Base-by-base conservation (phyloP, 2,888 invertebrate species). In the Lacanobia oleracea region DNA sequence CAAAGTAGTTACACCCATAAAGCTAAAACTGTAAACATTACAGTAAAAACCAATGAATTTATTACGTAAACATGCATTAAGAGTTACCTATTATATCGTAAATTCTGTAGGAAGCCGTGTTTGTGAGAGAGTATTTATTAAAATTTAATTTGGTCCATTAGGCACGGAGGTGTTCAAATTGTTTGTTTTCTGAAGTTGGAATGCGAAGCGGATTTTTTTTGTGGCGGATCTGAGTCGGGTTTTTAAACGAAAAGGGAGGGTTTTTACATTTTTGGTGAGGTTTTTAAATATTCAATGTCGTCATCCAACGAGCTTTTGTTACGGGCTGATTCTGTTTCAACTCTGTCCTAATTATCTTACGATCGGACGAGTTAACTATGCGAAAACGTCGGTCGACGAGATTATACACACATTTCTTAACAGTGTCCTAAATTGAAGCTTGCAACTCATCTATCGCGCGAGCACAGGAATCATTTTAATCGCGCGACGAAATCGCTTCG, bases 21-120 rank as follows among this genome's bases (percentile, higher is more conserved):
- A 73, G 10, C 67, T 84, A 53, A 75, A 75, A 65, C 60, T 67
- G 65, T 73, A 56, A 57, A 59, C 75, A 33, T 51, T 67, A 67
- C 67, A 43, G 67, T 83, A 67, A 75, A 77, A 78, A 72, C 68
- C 56, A 70, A 62, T 67, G 57, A 50, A 84, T 83, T 83, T 84
- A 84, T 83, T 72, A 60, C 61, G 23, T 85, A 83, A 82, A 83
- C 83, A 83, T 27, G 40, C 71, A 59, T 51, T 83, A 56, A 72
- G 54, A 73, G 71, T 72, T 75, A 70, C 67, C 61, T 84, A 82
- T 70, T 74, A 51, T 45, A 50, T 69, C 37, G 78, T 82, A 83
- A 84, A 82, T 82, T n/a, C 63, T 75, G 57, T 61, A 50, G 14
- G 51, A 67, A 70, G 45, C 66, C 3, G 33, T 70, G 67, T 65